These are phyloP conservation scores for Antitype chi DNA, from an alignment of 2,888 invertebrate genomes.

Conservation along the genomic window DNA sequence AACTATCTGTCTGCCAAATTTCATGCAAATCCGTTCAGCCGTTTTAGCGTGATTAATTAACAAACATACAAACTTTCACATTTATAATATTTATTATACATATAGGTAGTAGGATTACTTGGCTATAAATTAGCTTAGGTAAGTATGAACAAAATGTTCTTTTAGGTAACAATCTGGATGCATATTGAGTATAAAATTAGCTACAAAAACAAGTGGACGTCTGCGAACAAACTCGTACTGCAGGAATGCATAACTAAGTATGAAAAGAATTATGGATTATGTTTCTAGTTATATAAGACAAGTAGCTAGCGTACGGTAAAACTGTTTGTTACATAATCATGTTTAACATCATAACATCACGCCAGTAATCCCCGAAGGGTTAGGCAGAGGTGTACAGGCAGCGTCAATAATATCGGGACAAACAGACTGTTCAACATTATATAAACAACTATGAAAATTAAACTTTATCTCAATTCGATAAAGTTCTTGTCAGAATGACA, in stretches of 20 bases:
- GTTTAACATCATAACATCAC: not conserved
- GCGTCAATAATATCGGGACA: too few relatives aligned
- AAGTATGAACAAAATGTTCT: not conserved
- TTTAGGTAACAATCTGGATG: constrained; percentile 20
- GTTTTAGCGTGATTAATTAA: too few relatives aligned
- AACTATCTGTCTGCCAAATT: too few relatives aligned
- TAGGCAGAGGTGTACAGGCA: too few relatives aligned
- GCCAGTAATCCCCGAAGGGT: not conserved
- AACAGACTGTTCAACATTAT: too few relatives aligned
- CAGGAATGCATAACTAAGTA: constrained; percentile 14
- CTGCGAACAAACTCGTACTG: not conserved
- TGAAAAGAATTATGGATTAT: constrained; percentile 8
- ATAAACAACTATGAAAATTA: too few relatives aligned
- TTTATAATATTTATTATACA: too few relatives aligned
- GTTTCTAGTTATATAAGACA: constrained; percentile 16
- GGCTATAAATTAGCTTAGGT: not conserved
- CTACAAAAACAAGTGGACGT: constrained; percentile 9
- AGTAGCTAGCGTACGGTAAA: not conserved
- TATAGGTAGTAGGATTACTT: too few relatives aligned
- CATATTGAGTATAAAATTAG: constrained; percentile 15
- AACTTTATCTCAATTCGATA: too few relatives aligned
- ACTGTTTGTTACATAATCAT: not conserved
- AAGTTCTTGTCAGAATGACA: too few relatives aligned
- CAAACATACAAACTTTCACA: too few relatives aligned
- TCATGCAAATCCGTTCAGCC: too few relatives aligned